A percentile compares a stretch with the other conserved stretches of the same genome.
Conservation (phyloP, 1,140 invertebrate species). For the Anastrepha ludens region DNA sequence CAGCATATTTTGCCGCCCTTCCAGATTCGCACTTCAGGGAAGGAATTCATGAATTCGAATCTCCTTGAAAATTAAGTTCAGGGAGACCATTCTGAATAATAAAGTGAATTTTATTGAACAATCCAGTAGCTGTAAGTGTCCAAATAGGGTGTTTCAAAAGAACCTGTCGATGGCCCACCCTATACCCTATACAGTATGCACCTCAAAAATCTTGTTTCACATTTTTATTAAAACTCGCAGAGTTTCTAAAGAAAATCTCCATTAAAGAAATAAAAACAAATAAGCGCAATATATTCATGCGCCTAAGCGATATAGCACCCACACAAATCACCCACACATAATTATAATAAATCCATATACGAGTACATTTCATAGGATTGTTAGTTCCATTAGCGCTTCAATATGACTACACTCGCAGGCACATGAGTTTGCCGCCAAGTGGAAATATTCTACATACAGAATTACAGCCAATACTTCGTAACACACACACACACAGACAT, state of each 20-base stretch:
- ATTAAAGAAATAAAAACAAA: not conserved
- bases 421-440: not conserved
- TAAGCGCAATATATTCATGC: not conserved
- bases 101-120: too few relatives aligned
- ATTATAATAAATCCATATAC: not conserved
- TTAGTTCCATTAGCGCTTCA: slow-evolving; percentile 25
- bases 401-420: not conserved
- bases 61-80: too few relatives aligned
- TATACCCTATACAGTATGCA: not conserved
- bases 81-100: too few relatives aligned
- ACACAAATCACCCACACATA: not conserved
- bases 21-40: too few relatives aligned
- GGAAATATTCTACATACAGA: not conserved
- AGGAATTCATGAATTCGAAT: too few relatives aligned
- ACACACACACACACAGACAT: slow-evolving; percentile 12
- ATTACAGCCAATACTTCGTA: not conserved
- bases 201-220: too few relatives aligned
- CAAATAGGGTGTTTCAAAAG: too few relatives aligned
- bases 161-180: not conserved
- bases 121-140: too few relatives aligned
- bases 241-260: not conserved
- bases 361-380: slow-evolving; percentile 1
- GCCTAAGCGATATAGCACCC: not conserved
- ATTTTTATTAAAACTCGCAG: too few relatives aligned
- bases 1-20: too few relatives aligned